These are phyloP conservation scores for Oreochromis spilurus DNA, from an alignment of 2,113 vertebrate species.

Conservation along the genomic window DNA sequence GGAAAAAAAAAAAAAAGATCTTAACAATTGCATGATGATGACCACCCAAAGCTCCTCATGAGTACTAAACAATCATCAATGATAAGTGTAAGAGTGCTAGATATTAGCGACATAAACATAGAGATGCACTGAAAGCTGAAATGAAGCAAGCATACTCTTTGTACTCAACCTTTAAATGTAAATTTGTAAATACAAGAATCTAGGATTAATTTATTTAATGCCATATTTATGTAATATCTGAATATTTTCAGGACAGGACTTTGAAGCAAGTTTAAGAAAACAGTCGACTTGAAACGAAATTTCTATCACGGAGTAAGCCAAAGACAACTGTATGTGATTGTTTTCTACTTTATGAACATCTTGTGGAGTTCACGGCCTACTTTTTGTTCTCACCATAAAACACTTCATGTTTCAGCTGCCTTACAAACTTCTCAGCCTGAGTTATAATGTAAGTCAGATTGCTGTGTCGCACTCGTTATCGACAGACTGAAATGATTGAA, in stretches of 20 bases:
- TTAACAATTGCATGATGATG: background rate
- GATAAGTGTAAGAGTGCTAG: background rate
- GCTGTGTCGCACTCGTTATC: background rate
- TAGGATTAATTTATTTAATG: background rate
- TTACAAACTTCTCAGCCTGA: background rate
- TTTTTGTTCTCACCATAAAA: background rate
- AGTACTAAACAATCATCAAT: background rate
- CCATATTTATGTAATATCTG: constrained; percentile 35
- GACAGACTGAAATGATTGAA: background rate
- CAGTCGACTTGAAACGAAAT: background rate
- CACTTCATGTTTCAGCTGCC: background rate
- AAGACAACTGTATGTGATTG: background rate
- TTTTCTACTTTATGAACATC: background rate
- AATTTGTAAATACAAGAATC: constrained; percentile 41
- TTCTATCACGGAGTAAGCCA: background rate
- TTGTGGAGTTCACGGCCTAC: background rate
- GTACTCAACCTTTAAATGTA: constrained; percentile 9
- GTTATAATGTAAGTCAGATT: background rate
- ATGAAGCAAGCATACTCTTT: background rate
- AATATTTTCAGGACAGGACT: background rate
- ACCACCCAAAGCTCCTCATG: background rate
- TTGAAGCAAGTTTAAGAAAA: background rate
- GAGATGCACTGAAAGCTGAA: background rate
- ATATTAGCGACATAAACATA: background rate
- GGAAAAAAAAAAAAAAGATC: background rate